A percentile compares a stretch with the other conserved stretches of the same genome.
Conservation (phyloP, 1,140 invertebrate genomes). For the Eumaeus atala region DNA sequence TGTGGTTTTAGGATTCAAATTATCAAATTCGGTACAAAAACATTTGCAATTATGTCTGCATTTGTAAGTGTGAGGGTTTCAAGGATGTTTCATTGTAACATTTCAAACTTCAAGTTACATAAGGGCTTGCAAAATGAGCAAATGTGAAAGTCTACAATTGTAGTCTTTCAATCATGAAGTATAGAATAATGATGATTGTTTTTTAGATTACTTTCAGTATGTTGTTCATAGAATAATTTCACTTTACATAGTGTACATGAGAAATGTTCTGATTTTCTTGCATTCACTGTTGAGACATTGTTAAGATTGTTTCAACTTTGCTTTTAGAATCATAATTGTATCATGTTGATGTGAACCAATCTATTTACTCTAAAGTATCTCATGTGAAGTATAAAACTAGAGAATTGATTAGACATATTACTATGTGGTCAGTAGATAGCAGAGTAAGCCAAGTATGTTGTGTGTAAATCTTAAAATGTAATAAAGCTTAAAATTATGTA, state of each 20-base stretch:
- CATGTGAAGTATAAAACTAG: background rate
- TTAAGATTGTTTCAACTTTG: conserved; percentile 35
- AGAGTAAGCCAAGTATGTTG: background rate
- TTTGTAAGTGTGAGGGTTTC: conserved; percentile 6
- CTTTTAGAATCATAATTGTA: conserved; percentile 27
- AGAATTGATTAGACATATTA: background rate
- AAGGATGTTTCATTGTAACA: background rate
- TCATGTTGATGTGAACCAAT: conserved; percentile 10
- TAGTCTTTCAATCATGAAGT: background rate
- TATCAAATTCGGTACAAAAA: conserved; percentile 3
- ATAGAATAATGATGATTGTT: background rate
- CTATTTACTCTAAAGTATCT: conserved; percentile 5
- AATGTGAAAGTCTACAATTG: background rate
- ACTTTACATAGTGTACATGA: conserved; percentile 16
- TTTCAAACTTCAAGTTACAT: background rate
- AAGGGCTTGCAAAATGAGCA: background rate
- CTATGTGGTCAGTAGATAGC: background rate
- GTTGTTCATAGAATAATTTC: conserved; percentile 9
- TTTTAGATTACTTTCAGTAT: conserved; percentile 12
- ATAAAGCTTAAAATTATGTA: background rate
- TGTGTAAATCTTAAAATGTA: background rate
- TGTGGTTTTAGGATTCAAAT: background rate
- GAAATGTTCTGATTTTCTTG: conserved; percentile 14
- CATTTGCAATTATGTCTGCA: conserved; percentile 1
- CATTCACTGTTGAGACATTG: conserved; percentile 55